These are phyloP conservation scores for Lasioglossum albipes DNA, from an alignment of 1,140 invertebrate genomes.

Conservation along the genomic window DNA sequence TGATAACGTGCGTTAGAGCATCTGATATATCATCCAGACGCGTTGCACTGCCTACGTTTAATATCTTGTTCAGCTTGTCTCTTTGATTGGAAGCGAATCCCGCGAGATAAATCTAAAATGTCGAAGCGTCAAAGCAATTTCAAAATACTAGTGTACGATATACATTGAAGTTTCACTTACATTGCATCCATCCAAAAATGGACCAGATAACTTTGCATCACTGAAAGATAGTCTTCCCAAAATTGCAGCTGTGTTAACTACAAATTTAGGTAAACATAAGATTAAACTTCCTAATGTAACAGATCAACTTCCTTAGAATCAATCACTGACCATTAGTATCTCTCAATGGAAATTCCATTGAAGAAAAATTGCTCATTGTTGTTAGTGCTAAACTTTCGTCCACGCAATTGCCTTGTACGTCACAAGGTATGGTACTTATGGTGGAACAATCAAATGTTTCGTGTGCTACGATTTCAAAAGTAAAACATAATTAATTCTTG, in stretches of 20 bases:
- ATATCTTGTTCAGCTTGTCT: slow-evolving; percentile 88
- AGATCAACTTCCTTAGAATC: slow-evolving; percentile 33
- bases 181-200: slow-evolving; percentile 92
- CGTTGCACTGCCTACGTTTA: slow-evolving; percentile 90
- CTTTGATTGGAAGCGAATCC: slow-evolving; percentile 84
- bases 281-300: slow-evolving; percentile 56
- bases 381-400: slow-evolving; percentile 39
- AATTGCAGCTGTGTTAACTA: slow-evolving; percentile 47
- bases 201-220: slow-evolving; percentile 85
- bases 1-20: slow-evolving; percentile 89
- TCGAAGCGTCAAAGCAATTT: not conserved
- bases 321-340: slow-evolving; percentile 37
- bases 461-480: slow-evolving; percentile 17
- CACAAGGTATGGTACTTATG: slow-evolving; percentile 51
- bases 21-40: slow-evolving; percentile 88
- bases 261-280: slow-evolving; percentile 1
- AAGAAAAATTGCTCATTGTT: slow-evolving; percentile 50
- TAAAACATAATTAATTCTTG: not conserved
- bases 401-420: slow-evolving; percentile 41
- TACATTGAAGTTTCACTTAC: slow-evolving; percentile 78
- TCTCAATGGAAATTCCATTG: slow-evolving; percentile 25
- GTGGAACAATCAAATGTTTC: slow-evolving; percentile 46
- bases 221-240: slow-evolving; percentile 83
- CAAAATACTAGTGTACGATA: not conserved
- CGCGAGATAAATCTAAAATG: slow-evolving; percentile 82